Evolutionary conservation across 64 coral and sea anemone species (phyloP).

Genomic region (Exaiptasia diaphana): DNA sequence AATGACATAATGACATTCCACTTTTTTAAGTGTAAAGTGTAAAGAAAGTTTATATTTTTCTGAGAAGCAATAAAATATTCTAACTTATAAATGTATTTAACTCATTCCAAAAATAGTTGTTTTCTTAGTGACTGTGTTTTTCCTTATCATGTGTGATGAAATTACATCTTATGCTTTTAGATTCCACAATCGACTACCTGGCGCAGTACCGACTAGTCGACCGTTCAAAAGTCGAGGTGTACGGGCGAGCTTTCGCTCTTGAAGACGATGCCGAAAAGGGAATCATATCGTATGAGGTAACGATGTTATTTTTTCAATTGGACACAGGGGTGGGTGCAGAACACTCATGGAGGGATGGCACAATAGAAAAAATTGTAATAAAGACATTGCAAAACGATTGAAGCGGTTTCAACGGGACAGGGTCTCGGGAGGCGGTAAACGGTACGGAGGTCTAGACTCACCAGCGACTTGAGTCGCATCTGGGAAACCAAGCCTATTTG

Average conservation of each 20-base stretch:
- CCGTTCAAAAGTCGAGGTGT: conserved; percentile 67
- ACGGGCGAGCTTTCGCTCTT: conserved; percentile 69
- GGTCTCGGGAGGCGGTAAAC: background rate
- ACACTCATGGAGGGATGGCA: background rate
- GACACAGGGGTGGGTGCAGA: no score
- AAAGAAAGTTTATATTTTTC: no score
- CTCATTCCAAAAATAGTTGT: background rate
- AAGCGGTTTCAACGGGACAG: background rate
- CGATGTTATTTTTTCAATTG: no score
- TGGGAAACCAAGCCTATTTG: no score
- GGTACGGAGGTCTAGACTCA: no score
- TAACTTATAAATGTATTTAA: no score
- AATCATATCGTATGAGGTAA: conserved; percentile 67
- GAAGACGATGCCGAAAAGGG: conserved; percentile 82
- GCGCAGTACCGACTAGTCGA: conserved; percentile 83
- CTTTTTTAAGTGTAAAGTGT: no score
- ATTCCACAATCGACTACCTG: conserved; percentile 78
- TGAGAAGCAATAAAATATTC: no score
- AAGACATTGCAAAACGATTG: background rate
- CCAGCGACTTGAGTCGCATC: no score
- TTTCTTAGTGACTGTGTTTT: background rate
- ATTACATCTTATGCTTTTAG: background rate
- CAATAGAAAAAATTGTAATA: background rate
- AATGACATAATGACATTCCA: no score
- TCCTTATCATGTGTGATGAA: background rate